Evolutionary conservation across 2,797 vertebrate species (phyloP), one percentile per base, ranked within the genome.

Genomic region (Melanotaenia boesemani): DNA sequence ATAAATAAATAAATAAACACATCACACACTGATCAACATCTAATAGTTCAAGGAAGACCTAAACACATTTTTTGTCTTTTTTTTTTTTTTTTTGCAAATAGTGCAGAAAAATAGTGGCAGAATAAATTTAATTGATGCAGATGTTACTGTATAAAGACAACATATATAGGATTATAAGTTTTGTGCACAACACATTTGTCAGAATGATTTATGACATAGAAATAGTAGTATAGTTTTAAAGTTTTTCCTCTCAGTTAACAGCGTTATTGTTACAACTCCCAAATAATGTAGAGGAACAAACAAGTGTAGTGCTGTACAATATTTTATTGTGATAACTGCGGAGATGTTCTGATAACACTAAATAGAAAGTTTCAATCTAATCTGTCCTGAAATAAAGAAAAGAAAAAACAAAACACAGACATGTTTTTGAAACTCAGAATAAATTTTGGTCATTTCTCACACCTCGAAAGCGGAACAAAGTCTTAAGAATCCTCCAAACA

Each of bases 1-100:
- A 48, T 60, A 36, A n/a, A 52, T 28, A 57, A 77, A 63, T 72
- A 8, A 67, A 71, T 11, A 63, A 8, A 76, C 15, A 66, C 66
- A 50, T 70, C 59, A 80, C 24, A 80, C 34, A 82, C 20, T 50
- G 71, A 54, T 69, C 12, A 77, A 61, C 50, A 67, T 63, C 32
- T 6, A 34, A 10, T n/a, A 8, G 16, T 50, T 56, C 62, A 46
- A 6, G 36, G 7, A 26, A 48, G 22, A 11, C 24, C 22, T 77
- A 46, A 39, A 76, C 58, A 76, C 20, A 61, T 13, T 0, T 39
- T 30, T 30, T 30, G 28, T 30, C 30, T 30, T n/a, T 30, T 30
- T 30, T 28, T n/a, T 30, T 30, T 32, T 12, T 10, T 20, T 12
- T 52, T 37, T 36, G 13, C 3, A 10, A 61, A 37, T 1, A 24